Base-by-base conservation (phyloP, 2,888 invertebrate species). In the Oconnorella tubifera region DNA sequence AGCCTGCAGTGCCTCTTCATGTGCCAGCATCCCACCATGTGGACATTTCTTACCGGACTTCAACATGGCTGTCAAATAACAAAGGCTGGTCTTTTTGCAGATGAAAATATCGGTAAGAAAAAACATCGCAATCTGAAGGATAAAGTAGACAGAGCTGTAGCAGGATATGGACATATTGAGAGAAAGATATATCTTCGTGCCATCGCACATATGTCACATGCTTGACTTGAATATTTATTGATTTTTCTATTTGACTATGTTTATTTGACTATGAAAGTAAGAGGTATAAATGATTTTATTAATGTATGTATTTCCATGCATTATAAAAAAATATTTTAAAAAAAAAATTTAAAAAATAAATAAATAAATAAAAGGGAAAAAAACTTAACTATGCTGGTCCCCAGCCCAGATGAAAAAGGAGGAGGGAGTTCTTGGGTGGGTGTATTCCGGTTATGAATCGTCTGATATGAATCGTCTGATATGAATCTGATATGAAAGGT, bases 1-100 rank as follows among this genome's bases (percentile, higher is more conserved):
- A 40, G 40, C 40, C 40, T 40, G 40, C 40, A 40, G 40, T 40
- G 40, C 19, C 40, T 40, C 40, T 40, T 40, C 40, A 40, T 40
- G 40, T 40, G 40, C 19, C 40, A 19, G 19, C 40, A 40, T 19
- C 40, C 40, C 40, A 40, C 19, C 40, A 40, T 6, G 19, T 40
- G 40, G 19, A 40, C 40, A 14, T 40, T 40, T 40, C 40, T 40
- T 40, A 19, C 40, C 40, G 40, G 40, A 14, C 6, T 14, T 40
- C 40, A 40, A 40, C 40, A 19, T 40, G 40, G 19, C 40, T 40
- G 40, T 40, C 40, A 40, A 6, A 6, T 6, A 40, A 40, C 40
- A 40, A 40, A 40, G 40, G 40, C 40, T 40, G 40, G 40, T 40
- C 10, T 19, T 40, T 40, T 14, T 40, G 40, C 10, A 6, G 19